Evolutionary conservation across 1,140 invertebrate genomes (phyloP), one percentile per base, ranked within the genome.

Genomic region (Archivesica marissinica): DNA sequence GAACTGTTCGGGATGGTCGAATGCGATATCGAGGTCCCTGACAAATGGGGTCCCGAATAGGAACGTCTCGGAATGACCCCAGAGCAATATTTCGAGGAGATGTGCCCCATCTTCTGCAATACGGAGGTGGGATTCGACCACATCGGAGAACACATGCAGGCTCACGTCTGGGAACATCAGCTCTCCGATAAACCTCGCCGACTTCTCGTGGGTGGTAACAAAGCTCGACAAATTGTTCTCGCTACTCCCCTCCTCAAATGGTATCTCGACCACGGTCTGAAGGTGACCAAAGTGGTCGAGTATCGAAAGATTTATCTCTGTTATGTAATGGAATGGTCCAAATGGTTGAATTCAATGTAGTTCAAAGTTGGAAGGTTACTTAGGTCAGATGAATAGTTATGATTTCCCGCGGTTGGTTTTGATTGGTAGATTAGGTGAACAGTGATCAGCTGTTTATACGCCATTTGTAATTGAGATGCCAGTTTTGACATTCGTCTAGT

Each of bases 241-340:
- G 74, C 82, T 9, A 89, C 88, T 0, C 88, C 88, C 0, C 66
- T 89, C 4, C 33, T 89, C 0, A 50, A 64, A 80, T 89, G 88
- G 84, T 89, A 88, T 50, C 15, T 89, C 17, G 30, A 72, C 41
- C 68, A 72, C 68, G 68, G 68, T 41, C 30, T 72, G 20, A 47
- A 9, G 9, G 68, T 72, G 33, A 72, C 38, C 30, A 61, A 61
- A 33, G n/a, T n/a, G n/a, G n/a, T n/a, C 13, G 59, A 61, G 25
- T 61, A 17, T 25, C 59, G 25, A 25, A 28, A 61, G 59, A n/a
- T n/a, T n/a, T n/a, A n/a, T n/a, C n/a, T n/a, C n/a, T n/a, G n/a
- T n/a, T n/a, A n/a, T n/a, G n/a, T n/a, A n/a, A n/a, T n/a, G n/a
- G n/a, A n/a, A n/a, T n/a, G n/a, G n/a, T n/a, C n/a, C n/a, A n/a